Evolutionary conservation across 1,140 invertebrate species (phyloP), one percentile per base, ranked within the genome.

Genomic region (Varroa destructor): DNA sequence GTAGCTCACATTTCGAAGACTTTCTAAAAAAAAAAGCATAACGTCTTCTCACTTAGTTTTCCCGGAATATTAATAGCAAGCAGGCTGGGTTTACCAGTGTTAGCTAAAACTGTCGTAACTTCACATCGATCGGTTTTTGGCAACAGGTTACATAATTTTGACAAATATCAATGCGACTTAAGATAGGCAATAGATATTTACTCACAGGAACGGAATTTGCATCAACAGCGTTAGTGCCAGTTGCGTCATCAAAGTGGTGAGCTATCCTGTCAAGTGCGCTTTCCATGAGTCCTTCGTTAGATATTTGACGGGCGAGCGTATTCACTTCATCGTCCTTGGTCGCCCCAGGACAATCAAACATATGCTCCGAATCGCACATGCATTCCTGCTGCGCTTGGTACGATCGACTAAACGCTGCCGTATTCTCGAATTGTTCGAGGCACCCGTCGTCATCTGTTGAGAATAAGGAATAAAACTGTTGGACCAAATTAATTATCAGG

Each of bases 301-400:
- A 76, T 54, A 79, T 77, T 72, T 77, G 79, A 55, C 80, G 77
- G 57, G 81, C 81, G 64, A 81, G 74, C 71, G 79, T 78, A 37
- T 81, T 77, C 46, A 80, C 78, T 74, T 81, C 80, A 40, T 77
- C 77, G 55, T 82, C 80, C 25, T 76, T 72, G 14, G 76, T 76
- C 25, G 75, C 75, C 57, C 74, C 76, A 77, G 88, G 84, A 79
- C 93, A 99, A 78, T 91, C 88, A 78, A 97, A 90, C 95, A 99
- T 98, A 81, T 99, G 96, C 77, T 99, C 96, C 0, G 87, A 87
- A 78, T 99, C 96, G 75, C 96, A 99, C 84, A 96, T 93, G 78
- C 95, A 99, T 71, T 95, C 89, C 78, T 97, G 93, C 0, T 87
- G 82, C 1, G 87, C 86, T 80, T 99, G 95, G 79, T 93, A 97